Percentiles rank a stretch among this genome's conserved stretches.
Conservation (phyloP, 2,113 vertebrate species). For the Panurus biarmicus region DNA sequence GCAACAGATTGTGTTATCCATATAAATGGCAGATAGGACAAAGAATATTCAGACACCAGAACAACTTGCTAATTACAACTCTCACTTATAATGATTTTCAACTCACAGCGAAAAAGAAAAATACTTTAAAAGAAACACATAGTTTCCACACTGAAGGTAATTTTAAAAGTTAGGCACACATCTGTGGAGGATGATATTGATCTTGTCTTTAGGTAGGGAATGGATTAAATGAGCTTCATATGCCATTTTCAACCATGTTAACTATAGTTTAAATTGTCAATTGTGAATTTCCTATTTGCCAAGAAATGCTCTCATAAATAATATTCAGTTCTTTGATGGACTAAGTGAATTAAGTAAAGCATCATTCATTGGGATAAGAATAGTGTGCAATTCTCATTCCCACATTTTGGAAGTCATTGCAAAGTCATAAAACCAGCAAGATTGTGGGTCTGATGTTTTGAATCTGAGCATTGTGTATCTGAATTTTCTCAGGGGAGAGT, state of each 20-base stretch:
- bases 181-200: not conserved
- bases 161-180: not conserved
- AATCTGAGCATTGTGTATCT: too few relatives aligned
- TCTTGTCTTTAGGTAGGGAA: not conserved
- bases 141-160: not conserved
- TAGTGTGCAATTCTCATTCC: not conserved
- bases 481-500: too few relatives aligned
- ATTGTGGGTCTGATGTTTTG: too few relatives aligned
- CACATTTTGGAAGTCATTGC: not conserved
- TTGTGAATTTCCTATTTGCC: not conserved
- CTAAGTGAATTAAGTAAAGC: not conserved
- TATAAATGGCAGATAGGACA: not conserved
- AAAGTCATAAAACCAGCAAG: not conserved
- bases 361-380: not conserved
- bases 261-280: not conserved
- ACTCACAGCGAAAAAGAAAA: not conserved
- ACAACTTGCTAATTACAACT: not conserved
- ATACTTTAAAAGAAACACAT: not conserved
- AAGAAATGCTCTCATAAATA: not conserved
- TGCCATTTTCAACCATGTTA: not conserved
- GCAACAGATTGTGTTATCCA: not conserved
- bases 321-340: not conserved
- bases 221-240: not conserved
- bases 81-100: not conserved
- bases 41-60: not conserved